Percentiles rank a stretch among this genome's conserved stretches.
These are phyloP conservation scores for Leptodactylus fuscus DNA, from an alignment of 2,113 vertebrate species.

Conservation along the genomic window DNA sequence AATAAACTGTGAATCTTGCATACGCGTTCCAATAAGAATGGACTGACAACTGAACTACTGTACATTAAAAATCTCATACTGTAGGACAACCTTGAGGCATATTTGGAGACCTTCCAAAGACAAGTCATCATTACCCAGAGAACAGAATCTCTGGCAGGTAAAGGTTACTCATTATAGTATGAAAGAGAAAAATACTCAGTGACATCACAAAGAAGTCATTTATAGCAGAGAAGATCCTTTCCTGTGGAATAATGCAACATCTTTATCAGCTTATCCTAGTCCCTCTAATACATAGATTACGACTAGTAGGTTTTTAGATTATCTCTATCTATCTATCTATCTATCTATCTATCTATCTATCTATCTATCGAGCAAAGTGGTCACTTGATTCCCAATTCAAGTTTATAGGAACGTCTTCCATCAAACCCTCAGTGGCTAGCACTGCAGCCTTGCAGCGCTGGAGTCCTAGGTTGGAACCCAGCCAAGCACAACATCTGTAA, in stretches of 20 bases:
- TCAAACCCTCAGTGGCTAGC: too few species aligned
- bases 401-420: too few species aligned
- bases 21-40: neutral
- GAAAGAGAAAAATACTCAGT: neutral
- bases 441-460: too few species aligned
- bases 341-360: conserved; percentile 10
- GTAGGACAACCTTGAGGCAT: conserved; percentile 59
- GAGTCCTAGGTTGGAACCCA: too few species aligned
- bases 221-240: neutral
- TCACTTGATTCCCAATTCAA: too few species aligned
- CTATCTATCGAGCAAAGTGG: neutral
- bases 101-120: conserved; percentile 62
- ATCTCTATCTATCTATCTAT: neutral
- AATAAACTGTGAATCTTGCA: neutral
- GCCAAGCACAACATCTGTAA: too few species aligned
- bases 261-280: neutral
- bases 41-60: conserved; percentile 22
- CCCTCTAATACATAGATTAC: neutral
- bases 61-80: conserved; percentile 57
- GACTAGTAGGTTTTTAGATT: too few species aligned
- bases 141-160: neutral
- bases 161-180: conserved; percentile 57
- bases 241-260: too few species aligned
- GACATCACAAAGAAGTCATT: conserved; percentile 1
- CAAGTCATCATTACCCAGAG: neutral